Percentiles rank a stretch among this genome's conserved stretches.
Evolutionary conservation across 2,888 invertebrate species (phyloP).

Genomic region (Deroplatys truncata): DNA sequence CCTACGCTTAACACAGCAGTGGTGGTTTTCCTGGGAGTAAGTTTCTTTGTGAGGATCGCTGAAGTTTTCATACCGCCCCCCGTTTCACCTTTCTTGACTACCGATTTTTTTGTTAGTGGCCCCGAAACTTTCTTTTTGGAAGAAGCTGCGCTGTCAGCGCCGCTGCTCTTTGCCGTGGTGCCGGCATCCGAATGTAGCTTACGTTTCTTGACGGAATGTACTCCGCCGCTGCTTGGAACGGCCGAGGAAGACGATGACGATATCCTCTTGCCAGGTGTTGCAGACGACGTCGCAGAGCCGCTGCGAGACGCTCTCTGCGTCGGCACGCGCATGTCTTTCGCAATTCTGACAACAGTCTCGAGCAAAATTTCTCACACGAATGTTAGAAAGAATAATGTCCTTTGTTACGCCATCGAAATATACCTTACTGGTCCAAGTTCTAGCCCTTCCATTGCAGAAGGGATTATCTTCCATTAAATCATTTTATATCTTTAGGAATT

Average conservation of each 20-base stretch:
- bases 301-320: slow-evolving; percentile 4
- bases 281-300: background rate
- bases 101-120: background rate
- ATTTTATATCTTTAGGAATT: background rate
- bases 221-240: background rate
- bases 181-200: background rate
- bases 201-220: background rate
- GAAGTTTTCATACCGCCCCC: background rate
- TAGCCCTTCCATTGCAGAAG: background rate
- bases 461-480: background rate
- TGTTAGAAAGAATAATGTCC: background rate
- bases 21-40: background rate
- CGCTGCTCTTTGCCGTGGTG: background rate
- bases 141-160: background rate
- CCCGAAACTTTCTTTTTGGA: background rate
- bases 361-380: background rate
- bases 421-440: background rate
- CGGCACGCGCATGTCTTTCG: slow-evolving; percentile 2
- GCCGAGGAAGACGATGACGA: background rate
- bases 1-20: background rate
- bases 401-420: background rate
- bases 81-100: background rate
- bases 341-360: background rate
- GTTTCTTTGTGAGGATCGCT: background rate
- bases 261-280: background rate